Base-by-base conservation (phyloP, 2,113 vertebrate species). In the Carassius auratus region DNA sequence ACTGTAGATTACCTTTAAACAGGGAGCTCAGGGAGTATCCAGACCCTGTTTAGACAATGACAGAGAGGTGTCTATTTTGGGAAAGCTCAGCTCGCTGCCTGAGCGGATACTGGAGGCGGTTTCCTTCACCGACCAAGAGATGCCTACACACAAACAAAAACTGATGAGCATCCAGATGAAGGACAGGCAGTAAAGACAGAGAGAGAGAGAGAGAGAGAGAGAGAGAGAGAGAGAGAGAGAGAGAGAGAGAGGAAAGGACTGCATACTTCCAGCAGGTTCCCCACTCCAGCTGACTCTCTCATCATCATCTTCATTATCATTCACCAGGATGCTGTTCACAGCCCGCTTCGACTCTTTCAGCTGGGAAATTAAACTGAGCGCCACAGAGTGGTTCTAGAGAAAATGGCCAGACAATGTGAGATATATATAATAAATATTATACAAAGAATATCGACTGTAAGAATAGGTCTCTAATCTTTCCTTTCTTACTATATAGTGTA, bases 271-370 rank as follows among this genome's bases (percentile, higher is more conserved):
- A 62, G 99, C 94, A 1, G 96, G 97, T 12, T 99, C 98, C n/a
- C 98, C 97, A 0, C 95, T 98, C 98, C 98, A 99, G 95, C 93
- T 98, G 93, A 99, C 96, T 90, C 93, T 96, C 91, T 97, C 96
- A 88, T 97, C 95, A 6, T 97, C 96, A 0, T 95, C 93, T 0
- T 93, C 96, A 4, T 97, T 96, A 64, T 96, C 96, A 0, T 97
- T 94, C 15, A 91, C 92, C 3, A 94, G 93, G 83, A 99, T 96
- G 86, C 95, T 99, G 52, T 97, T 98, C 88, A 99, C 97, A 0
- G 98, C 94, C 83, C 92, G 93, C 85, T 97, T 97, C 4, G 98
- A 98, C 81, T 98, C 97, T 85, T 97, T 97, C 5, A 99, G 86
- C 98, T 99, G 87, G 0, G 33, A 66, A 81, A 48, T 33, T 61